Evolutionary conservation across 2,888 invertebrate genomes (phyloP).

Genomic region (Cheilosia urbana): DNA sequence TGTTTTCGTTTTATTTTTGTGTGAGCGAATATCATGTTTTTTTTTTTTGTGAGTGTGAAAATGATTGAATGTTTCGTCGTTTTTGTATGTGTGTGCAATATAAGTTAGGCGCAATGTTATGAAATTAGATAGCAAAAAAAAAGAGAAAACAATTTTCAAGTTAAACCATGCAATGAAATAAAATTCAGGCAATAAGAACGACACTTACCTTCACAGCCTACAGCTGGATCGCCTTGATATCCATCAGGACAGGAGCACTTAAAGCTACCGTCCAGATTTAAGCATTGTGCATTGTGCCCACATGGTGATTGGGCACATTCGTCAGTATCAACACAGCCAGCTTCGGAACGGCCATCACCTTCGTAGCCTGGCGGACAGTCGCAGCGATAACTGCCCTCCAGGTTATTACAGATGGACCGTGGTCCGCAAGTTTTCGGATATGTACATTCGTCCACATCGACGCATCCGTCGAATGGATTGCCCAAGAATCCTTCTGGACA

Average conservation of each 20-base stretch:
- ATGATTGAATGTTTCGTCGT: constrained; percentile 33
- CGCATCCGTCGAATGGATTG: constrained; percentile 91
- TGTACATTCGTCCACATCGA: constrained; percentile 93
- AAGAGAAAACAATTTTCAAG: constrained; percentile 13
- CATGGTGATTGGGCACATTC: constrained; percentile 91
- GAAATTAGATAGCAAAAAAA: constrained; percentile 70
- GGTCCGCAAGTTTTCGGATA: constrained; percentile 89
- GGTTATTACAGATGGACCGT: constrained; percentile 91
- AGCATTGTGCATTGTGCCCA: constrained; percentile 91
- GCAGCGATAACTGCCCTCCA: constrained; percentile 92
- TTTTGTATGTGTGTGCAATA: constrained; percentile 70
- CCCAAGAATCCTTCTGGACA: constrained; percentile 93
- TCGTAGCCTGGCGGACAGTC: constrained; percentile 92
- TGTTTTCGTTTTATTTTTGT: constrained; percentile 42
- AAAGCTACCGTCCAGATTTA: constrained; percentile 91
- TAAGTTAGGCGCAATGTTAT: constrained; percentile 73
- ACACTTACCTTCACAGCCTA: constrained; percentile 89
- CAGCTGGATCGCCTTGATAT: constrained; percentile 91
- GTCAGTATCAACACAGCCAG: constrained; percentile 89
- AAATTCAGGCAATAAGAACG: background rate
- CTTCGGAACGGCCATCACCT: constrained; percentile 89
- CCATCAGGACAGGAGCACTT: constrained; percentile 93
- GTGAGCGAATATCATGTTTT: constrained; percentile 39
- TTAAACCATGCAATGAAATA: constrained; percentile 29
- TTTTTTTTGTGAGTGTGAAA: constrained; percentile 50